Evolutionary conservation across 1,140 invertebrate species (phyloP).

Genomic region (Arctopsyche grandis): DNA sequence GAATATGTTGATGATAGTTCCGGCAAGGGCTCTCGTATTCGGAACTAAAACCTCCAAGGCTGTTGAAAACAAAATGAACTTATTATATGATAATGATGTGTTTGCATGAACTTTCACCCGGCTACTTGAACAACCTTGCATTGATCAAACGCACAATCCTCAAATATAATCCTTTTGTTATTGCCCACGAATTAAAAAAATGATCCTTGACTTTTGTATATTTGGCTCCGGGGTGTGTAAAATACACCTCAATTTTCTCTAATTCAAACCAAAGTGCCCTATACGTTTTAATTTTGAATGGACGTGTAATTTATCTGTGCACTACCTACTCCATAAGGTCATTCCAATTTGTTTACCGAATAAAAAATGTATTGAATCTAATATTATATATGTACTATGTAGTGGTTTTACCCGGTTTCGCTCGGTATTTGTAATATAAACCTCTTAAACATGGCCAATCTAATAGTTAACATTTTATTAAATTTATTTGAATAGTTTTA

Average conservation of each 20-base stretch:
- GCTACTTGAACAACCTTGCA: background rate
- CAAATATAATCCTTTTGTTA: background rate
- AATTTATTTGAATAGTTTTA: too few species aligned
- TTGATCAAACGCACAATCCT: background rate
- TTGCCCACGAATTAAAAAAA: background rate
- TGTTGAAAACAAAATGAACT: conserved; percentile 55
- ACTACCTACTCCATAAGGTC: background rate
- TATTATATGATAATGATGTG: background rate
- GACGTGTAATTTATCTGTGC: background rate
- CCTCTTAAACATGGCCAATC: too few species aligned
- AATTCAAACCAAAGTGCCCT: background rate
- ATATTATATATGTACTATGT: too few species aligned
- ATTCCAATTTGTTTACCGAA: background rate
- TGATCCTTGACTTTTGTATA: conserved; percentile 10
- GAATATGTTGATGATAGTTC: conserved; percentile 67
- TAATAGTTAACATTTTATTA: too few species aligned
- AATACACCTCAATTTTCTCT: background rate
- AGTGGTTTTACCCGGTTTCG: too few species aligned
- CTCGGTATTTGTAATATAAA: too few species aligned
- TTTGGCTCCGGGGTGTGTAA: background rate
- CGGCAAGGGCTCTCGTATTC: conserved; percentile 69
- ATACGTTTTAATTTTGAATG: too few species aligned
- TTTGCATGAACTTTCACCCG: background rate
- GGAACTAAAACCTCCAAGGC: conserved; percentile 74
- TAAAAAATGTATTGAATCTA: too few species aligned